Base-by-base conservation (phyloP, 2,888 invertebrate species). In the Siphlonurus alternatus region DNA sequence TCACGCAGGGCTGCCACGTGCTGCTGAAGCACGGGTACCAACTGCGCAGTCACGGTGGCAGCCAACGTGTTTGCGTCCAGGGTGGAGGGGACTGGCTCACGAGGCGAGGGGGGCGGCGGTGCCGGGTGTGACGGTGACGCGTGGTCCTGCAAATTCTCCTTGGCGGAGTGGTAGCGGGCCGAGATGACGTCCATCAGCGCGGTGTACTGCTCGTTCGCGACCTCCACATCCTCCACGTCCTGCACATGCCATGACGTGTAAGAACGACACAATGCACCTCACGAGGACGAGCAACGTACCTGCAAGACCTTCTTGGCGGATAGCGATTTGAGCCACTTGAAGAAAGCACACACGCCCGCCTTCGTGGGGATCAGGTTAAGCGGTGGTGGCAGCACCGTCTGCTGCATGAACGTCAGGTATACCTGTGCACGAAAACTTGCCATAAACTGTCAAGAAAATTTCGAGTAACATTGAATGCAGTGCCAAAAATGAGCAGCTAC, bases 321-420 rank as follows among this genome's bases (percentile, higher is more conserved):
- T 38, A 38, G 38, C 7, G 5, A 10, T 38, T 38, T 38, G 38
- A 38, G 67, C 77, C 80, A 81, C 64, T 81, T 79, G 63, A 78
- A 68, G 25, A 79, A 72, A 62, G 73, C 73, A 22, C 25, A 18
- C 15, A 83, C 71, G 0, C 82, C 83, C 2, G 74, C 73, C 2
- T 79, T 77, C 0, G 84, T 83, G 1, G 84, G 84, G 23, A 88
- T 77, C 70, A 88, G 76, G 76, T 87, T 88, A 70, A 87, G 83
- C 0, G 88, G 88, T 0, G 88, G 83, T 0, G 88, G 85, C 3
- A 87, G 77, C 1, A 83, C 80, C 1, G 85, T 83, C 69, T 85
- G 84, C 66, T 83, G 77, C 80, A 88, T 87, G 72, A 84, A 87
- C 71, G 85, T 83, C 69, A 88, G 75, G 78, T 87, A 88, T 64